These are phyloP conservation scores for Rhagonycha fulva DNA, from an alignment of 2,888 invertebrate genomes.

Conservation along the genomic window DNA sequence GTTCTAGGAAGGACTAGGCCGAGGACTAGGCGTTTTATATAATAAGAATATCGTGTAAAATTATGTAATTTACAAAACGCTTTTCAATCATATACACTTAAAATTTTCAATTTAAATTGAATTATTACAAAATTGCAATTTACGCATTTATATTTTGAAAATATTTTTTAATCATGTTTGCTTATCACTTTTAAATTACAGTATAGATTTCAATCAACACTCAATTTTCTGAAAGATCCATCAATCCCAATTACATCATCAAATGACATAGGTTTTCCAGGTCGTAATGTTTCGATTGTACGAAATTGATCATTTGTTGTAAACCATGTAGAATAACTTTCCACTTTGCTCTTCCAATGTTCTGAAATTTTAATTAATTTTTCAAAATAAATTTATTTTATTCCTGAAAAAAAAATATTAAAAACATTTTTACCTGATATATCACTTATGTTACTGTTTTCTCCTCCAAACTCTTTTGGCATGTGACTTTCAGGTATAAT, in stretches of 20 bases:
- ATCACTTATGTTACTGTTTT: neutral
- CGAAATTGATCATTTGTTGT: conserved; percentile 56
- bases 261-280: conserved; percentile 57
- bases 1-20: no score
- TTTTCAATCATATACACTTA: no score
- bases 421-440: neutral
- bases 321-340: conserved; percentile 58
- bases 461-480: neutral
- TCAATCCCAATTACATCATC: neutral
- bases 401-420: no score
- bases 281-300: conserved; percentile 59
- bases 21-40: no score
- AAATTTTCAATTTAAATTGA: no score
- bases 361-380: conserved; percentile 40
- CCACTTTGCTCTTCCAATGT: conserved; percentile 59
- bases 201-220: neutral
- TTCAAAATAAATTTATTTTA: neutral
- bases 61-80: no score
- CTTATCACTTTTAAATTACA: no score
- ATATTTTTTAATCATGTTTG: no score
- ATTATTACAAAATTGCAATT: no score
- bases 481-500: neutral
- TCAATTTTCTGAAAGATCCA: neutral
- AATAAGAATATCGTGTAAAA: no score
- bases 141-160: no score